Percentiles rank a stretch among this genome's conserved stretches.
phyloP scores from a whole-genome alignment of 2,113 vertebrate genomes.

The Phalacrocorax carbo region DNA sequence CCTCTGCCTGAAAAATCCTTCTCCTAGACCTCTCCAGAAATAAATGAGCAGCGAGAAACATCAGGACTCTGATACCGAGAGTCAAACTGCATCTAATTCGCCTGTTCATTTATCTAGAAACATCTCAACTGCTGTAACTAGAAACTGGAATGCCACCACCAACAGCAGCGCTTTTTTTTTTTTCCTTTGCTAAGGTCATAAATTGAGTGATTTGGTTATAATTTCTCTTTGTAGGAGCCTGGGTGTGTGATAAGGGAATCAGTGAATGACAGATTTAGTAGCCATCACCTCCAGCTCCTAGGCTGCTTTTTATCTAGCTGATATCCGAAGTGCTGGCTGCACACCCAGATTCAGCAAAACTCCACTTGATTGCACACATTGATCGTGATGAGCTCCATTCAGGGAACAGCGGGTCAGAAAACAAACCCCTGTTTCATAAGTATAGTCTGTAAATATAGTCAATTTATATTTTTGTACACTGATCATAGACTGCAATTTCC shows the following conservation, averaged over 20 bases:
- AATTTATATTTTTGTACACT: conserved; percentile 3
- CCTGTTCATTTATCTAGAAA: background rate
- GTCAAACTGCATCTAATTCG: background rate
- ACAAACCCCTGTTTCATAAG: background rate
- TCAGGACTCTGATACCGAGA: background rate
- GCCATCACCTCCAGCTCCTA: background rate
- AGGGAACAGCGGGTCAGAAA: conserved; percentile 12
- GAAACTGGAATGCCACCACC: background rate
- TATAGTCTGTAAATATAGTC: conserved; percentile 4
- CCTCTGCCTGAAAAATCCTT: background rate
- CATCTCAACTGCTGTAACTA: background rate
- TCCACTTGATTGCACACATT: background rate
- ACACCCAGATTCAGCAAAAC: background rate
- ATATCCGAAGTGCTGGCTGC: conserved; percentile 22
- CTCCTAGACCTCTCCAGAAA: background rate
- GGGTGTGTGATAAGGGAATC: background rate
- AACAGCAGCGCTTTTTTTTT: background rate
- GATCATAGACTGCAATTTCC: conserved; percentile 6
- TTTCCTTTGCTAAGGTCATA: background rate
- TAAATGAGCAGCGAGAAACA: background rate
- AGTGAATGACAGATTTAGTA: background rate
- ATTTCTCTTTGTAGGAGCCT: background rate
- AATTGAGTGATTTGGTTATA: background rate
- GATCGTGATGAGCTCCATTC: conserved; percentile 35
- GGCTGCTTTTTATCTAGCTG: background rate